Percentiles rank a stretch among this genome's conserved stretches.
These are phyloP conservation scores for Trichogramma pretiosum DNA, from an alignment of 1,140 invertebrate genomes.

Conservation along the genomic window DNA sequence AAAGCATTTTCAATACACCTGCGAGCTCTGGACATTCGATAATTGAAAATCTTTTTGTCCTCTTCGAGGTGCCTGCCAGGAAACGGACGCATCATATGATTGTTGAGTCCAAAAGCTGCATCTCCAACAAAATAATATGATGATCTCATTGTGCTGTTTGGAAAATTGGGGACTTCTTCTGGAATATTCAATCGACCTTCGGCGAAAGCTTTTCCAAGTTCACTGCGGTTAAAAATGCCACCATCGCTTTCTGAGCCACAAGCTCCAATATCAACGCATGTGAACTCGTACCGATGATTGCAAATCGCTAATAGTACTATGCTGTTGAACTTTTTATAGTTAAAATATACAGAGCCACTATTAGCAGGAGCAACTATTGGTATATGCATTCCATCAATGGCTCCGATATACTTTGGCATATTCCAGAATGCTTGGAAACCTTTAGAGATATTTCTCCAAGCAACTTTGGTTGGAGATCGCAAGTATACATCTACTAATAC, in stretches of 20 bases:
- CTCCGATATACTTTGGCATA: constrained; percentile 36
- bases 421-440: constrained; percentile 21
- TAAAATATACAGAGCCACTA: constrained; percentile 42
- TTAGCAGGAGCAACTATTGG: constrained; percentile 32
- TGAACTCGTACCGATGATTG: constrained; percentile 46
- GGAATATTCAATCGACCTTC: constrained; percentile 2
- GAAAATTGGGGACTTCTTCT: constrained; percentile 6
- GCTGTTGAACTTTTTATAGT: constrained; percentile 46
- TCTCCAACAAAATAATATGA: constrained; percentile 36
- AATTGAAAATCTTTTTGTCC: constrained; percentile 35
- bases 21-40: constrained; percentile 33
- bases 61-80: constrained; percentile 28
- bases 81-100: constrained; percentile 44
- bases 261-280: constrained; percentile 38
- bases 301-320: constrained; percentile 45
- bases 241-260: constrained; percentile 38
- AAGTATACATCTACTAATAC: background rate
- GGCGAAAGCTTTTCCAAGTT: constrained; percentile 8
- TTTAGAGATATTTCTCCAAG: constrained; percentile 1
- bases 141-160: constrained; percentile 8
- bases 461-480: background rate
- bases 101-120: constrained; percentile 42
- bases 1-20: constrained; percentile 47
- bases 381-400: constrained; percentile 48
- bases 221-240: constrained; percentile 31